Evolutionary conservation across 2,113 vertebrate species (phyloP).

Genomic region (Synodontis membranacea): DNA sequence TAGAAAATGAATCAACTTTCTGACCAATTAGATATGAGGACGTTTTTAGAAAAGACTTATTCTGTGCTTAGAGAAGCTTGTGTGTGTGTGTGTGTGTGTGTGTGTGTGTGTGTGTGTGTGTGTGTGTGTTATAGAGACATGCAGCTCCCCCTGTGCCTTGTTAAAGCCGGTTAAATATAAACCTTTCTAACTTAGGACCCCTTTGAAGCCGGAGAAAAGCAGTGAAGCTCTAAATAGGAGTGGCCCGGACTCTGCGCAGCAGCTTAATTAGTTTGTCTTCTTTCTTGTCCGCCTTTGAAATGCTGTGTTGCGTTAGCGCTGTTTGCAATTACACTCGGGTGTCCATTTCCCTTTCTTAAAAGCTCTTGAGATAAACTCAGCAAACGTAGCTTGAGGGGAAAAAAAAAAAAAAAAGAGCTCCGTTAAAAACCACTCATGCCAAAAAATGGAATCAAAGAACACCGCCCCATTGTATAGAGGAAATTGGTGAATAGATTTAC

Average conservation of each 20-base stretch:
- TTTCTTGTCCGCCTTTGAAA: constrained; percentile 45
- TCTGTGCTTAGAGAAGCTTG: constrained; percentile 1
- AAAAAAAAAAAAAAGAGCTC: constrained; percentile 12
- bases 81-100: constrained; percentile 41
- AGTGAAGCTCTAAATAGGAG: constrained; percentile 73
- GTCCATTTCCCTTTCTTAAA: constrained; percentile 52
- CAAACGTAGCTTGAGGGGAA: background rate
- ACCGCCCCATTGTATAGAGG: constrained; percentile 17
- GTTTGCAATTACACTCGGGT: constrained; percentile 47
- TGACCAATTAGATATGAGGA: background rate
- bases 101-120: constrained; percentile 36
- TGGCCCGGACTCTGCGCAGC: constrained; percentile 59
- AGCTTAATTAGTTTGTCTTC: constrained; percentile 59
- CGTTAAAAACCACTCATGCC: constrained; percentile 22
- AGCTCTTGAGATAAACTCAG: constrained; percentile 49
- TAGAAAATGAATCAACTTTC: background rate
- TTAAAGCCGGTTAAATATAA: constrained; percentile 72
- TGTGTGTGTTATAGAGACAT: background rate
- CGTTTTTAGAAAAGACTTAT: background rate
- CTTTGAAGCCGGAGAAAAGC: constrained; percentile 74
- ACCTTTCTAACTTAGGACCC: constrained; percentile 66
- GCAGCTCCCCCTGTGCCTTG: constrained; percentile 57
- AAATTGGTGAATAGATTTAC: constrained; percentile 37
- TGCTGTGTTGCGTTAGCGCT: constrained; percentile 31
- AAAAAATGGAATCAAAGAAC: constrained; percentile 42